phyloP scores from a whole-genome alignment of 2,113 vertebrate species.

The Dryoscopus gambensis region DNA sequence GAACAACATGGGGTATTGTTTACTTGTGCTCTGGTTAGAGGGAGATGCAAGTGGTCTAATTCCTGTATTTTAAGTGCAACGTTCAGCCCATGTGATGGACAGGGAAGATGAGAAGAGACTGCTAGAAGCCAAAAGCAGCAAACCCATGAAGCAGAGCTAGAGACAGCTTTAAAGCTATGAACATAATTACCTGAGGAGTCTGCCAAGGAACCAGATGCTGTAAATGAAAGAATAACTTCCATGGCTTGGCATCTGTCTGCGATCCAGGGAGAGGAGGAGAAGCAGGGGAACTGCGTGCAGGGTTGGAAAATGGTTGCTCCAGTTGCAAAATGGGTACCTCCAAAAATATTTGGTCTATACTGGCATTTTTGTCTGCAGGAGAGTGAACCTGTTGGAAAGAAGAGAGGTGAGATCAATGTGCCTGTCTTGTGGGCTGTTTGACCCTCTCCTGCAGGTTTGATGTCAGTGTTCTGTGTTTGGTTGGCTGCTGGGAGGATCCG shows the following conservation, averaged over 20 bases:
- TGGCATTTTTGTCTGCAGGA: background rate
- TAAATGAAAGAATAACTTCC: slow-evolving; percentile 46
- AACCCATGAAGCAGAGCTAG: slow-evolving; percentile 25
- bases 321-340: background rate
- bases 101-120: background rate
- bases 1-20: background rate
- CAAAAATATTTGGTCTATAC: background rate
- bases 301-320: background rate
- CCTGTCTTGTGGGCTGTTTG: background rate
- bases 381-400: background rate
- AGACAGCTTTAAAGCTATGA: slow-evolving; percentile 32
- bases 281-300: background rate
- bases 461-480: rapidly evolving
- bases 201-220: slow-evolving; percentile 57
- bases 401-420: background rate
- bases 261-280: background rate
- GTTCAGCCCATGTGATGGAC: background rate
- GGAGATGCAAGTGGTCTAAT: background rate
- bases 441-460: background rate
- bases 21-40: background rate
- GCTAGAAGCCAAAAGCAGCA: slow-evolving; percentile 23
- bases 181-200: slow-evolving; percentile 6
- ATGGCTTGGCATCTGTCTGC: background rate
- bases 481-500: background rate
- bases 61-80: background rate